phyloP scores from a whole-genome alignment of 1,140 invertebrate genomes.

The Thaumetopoea pityocampa region DNA sequence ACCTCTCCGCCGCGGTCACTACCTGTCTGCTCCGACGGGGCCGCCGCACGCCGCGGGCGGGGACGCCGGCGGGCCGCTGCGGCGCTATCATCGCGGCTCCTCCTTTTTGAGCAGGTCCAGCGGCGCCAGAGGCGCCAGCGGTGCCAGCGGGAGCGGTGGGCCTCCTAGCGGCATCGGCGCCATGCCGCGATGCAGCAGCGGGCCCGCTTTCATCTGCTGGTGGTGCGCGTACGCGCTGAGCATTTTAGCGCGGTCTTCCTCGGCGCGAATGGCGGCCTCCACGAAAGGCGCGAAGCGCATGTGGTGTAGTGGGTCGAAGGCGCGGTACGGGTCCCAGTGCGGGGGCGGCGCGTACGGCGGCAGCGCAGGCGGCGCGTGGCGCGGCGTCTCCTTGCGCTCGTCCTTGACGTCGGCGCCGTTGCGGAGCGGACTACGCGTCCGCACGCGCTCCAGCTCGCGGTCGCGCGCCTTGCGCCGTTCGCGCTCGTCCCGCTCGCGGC shows the following conservation, averaged over 20 bases:
- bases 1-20: neutral
- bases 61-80: constrained; percentile 45
- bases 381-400: constrained; percentile 73
- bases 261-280: constrained; percentile 82
- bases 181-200: constrained; percentile 60
- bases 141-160: constrained; percentile 24
- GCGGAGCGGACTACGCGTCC: constrained; percentile 83
- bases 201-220: constrained; percentile 61
- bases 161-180: constrained; percentile 38
- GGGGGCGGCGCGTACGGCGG: constrained; percentile 79
- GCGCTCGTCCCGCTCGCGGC: constrained; percentile 80
- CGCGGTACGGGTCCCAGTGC: constrained; percentile 79
- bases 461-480: constrained; percentile 66
- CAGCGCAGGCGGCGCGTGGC: constrained; percentile 76
- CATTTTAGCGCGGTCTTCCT: constrained; percentile 85
- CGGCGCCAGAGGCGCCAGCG: constrained; percentile 38
- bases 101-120: constrained; percentile 48
- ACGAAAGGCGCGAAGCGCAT: constrained; percentile 84
- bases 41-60: constrained; percentile 52
- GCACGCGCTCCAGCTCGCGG: constrained; percentile 69
- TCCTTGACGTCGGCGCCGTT: constrained; percentile 77
- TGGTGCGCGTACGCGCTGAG: constrained; percentile 81
- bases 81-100: too few relatives aligned
- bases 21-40: constrained; percentile 25
- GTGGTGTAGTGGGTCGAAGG: constrained; percentile 80